A percentile compares a stretch with the other conserved stretches of the same genome.
These are phyloP conservation scores for Pyrocephalus nanus DNA, from an alignment of 2,797 vertebrate species.

Conservation along the genomic window DNA sequence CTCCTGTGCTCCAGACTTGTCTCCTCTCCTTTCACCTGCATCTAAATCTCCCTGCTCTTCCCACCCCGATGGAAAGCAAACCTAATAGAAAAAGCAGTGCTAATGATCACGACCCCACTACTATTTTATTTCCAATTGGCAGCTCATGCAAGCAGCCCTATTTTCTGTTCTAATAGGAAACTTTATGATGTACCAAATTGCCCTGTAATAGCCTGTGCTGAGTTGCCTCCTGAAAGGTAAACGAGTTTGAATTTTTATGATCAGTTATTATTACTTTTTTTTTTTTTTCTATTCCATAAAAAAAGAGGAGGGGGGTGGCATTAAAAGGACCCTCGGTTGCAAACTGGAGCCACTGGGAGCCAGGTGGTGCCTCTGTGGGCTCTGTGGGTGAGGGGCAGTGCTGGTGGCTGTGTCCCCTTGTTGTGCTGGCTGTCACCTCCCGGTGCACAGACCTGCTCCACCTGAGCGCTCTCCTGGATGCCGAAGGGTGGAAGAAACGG, in stretches of 20 bases:
- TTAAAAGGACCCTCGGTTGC: neutral
- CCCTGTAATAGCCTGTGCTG: conserved; percentile 29
- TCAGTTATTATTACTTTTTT: neutral
- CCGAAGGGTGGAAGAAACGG: neutral
- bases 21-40: neutral
- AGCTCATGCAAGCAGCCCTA: conserved; percentile 42
- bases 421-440: neutral
- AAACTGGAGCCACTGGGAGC: neutral
- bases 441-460: fast-evolving
- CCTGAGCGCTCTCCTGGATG: fast-evolving
- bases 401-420: neutral
- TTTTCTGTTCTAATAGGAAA: conserved; percentile 63
- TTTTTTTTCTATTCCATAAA: conserved; percentile 14
- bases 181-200: conserved; percentile 66
- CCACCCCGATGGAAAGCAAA: neutral
- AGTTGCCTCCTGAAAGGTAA: conserved; percentile 64
- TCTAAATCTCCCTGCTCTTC: neutral
- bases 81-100: neutral
- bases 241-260: conserved; percentile 57
- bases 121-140: conserved; percentile 67
- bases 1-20: neutral
- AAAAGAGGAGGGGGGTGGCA: neutral
- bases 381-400: neutral
- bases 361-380: neutral
- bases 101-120: conserved; percentile 16